Conservation (phyloP, 2,113 vertebrate genomes). For the Uropsilus gracilis region DNA sequence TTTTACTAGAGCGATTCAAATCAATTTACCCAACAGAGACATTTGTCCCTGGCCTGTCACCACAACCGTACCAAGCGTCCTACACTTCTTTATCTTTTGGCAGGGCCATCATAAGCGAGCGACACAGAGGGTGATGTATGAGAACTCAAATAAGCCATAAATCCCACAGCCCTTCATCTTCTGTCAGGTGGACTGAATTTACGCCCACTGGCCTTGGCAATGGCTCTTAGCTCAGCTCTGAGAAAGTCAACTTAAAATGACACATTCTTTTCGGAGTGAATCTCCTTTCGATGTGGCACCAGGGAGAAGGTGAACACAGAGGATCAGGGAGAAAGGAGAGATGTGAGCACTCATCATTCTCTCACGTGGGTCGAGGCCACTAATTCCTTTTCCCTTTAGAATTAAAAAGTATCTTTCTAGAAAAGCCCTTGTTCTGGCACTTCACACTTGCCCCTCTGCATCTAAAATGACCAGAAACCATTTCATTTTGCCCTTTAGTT, state of each 20-base stretch:
- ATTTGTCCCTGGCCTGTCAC: conserved; percentile 90
- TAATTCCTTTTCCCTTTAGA: background rate
- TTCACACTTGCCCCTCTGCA: background rate
- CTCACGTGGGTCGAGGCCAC: background rate
- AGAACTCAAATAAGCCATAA: conserved; percentile 88
- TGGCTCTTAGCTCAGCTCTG: conserved; percentile 73
- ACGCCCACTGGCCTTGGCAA: conserved; percentile 82
- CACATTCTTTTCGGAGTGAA: conserved; percentile 75
- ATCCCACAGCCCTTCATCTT: conserved; percentile 85
- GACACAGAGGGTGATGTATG: conserved; percentile 88
- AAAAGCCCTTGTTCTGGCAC: background rate
- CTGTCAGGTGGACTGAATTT: conserved; percentile 85
- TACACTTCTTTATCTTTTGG: conserved; percentile 91
- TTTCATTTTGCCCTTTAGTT: background rate
- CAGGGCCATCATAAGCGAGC: conserved; percentile 89
- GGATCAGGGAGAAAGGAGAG: background rate
- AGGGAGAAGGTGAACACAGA: background rate
- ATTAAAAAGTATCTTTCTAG: background rate
- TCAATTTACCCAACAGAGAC: conserved; percentile 89
- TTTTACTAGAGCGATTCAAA: conserved; percentile 87
- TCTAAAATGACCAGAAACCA: background rate
- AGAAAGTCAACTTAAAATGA: conserved; percentile 83
- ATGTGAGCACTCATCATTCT: background rate
- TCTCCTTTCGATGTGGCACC: conserved; percentile 18
- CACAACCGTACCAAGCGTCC: conserved; percentile 83